Conservation (phyloP, 2,888 invertebrate species). For the Capitulum mitella region DNA sequence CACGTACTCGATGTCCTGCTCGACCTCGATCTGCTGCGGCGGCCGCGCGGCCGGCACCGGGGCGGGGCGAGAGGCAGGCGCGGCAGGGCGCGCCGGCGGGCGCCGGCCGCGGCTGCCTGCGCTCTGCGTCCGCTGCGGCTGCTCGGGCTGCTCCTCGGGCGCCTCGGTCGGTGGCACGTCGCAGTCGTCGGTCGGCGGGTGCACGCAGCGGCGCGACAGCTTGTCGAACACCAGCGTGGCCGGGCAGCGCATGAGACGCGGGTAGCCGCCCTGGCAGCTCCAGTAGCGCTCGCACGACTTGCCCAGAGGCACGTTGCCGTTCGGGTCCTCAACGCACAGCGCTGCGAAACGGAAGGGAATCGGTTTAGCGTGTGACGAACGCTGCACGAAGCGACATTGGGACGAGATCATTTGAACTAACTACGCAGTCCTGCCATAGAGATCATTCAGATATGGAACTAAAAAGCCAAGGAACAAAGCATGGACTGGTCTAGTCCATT, state of each 20-base stretch:
- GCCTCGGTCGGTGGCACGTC: slow-evolving; percentile 71
- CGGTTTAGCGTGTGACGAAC: background rate
- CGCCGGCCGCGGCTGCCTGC: background rate
- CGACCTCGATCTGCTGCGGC: slow-evolving; percentile 18
- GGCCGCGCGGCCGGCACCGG: background rate
- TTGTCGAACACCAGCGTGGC: slow-evolving; percentile 84
- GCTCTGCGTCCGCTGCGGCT: background rate
- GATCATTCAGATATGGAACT: too few relatives aligned
- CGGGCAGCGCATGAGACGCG: slow-evolving; percentile 79
- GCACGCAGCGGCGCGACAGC: slow-evolving; percentile 72
- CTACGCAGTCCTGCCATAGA: too few relatives aligned
- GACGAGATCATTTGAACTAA: too few relatives aligned
- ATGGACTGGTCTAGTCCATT: too few relatives aligned
- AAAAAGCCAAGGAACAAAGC: too few relatives aligned
- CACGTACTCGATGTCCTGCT: background rate
- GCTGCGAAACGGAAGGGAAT: slow-evolving; percentile 52
- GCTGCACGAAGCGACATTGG: too few relatives aligned
- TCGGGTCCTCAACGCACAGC: slow-evolving; percentile 81
- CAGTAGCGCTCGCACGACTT: slow-evolving; percentile 90
- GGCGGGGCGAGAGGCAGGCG: too few relatives aligned
- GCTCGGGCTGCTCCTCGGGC: slow-evolving; percentile 40
- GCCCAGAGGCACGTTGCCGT: slow-evolving; percentile 82
- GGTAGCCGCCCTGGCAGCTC: slow-evolving; percentile 90
- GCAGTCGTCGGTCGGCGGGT: slow-evolving; percentile 83
- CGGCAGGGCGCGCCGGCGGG: too few relatives aligned